Percentiles rank a stretch among this genome's conserved stretches.
These are phyloP conservation scores for Saguinus midas DNA, from an alignment of 2,113 vertebrate genomes.

Conservation along the genomic window DNA sequence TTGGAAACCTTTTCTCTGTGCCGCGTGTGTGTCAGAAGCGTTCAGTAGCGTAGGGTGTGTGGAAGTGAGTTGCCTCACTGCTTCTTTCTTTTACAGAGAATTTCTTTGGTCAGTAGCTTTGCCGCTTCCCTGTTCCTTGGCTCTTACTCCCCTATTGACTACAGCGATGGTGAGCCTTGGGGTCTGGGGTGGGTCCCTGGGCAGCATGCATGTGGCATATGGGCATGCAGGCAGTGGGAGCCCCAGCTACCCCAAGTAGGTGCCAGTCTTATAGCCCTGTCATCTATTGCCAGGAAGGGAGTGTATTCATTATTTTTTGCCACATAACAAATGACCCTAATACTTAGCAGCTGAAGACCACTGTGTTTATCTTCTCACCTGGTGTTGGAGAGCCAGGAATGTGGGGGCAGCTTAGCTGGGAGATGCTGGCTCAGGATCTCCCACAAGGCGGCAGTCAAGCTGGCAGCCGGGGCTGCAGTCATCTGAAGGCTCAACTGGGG, in stretches of 20 bases:
- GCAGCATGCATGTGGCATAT: rapidly evolving
- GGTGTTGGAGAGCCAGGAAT: neutral
- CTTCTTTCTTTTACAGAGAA: slow-evolving; percentile 87
- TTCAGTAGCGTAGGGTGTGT: neutral
- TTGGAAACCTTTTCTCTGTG: neutral
- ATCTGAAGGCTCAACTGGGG: neutral
- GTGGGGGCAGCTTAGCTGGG: neutral
- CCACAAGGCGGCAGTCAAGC: neutral
- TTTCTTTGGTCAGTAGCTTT: slow-evolving; percentile 97
- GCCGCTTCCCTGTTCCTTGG: slow-evolving; percentile 95
- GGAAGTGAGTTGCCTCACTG: neutral
- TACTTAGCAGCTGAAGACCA: neutral
- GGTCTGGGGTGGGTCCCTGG: rapidly evolving
- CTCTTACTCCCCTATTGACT: slow-evolving; percentile 91
- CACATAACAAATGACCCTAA: neutral
- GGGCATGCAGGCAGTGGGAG: rapidly evolving
- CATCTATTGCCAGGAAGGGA: neutral
- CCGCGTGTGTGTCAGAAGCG: neutral
- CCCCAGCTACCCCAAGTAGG: neutral
- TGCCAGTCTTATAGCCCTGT: neutral
- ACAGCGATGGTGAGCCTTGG: slow-evolving; percentile 89
- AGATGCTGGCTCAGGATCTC: neutral
- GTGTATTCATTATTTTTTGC: neutral
- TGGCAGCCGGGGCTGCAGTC: neutral
- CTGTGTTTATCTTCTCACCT: neutral